phyloP scores from a whole-genome alignment of 2,888 invertebrate genomes.

The Ecliptopera silaceata region DNA sequence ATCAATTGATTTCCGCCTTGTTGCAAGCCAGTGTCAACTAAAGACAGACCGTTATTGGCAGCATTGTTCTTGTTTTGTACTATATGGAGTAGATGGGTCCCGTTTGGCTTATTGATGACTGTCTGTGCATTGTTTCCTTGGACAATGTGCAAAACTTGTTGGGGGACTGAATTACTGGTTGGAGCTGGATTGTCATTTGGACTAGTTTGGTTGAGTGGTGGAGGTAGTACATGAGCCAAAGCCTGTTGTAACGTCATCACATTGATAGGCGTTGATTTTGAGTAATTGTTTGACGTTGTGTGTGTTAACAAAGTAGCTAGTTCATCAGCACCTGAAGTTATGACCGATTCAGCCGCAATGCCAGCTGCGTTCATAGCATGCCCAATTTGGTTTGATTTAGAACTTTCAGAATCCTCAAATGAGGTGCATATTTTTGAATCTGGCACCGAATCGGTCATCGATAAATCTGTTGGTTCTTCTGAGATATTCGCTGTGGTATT shows the following conservation, averaged over 20 bases:
- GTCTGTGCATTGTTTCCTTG: conserved; percentile 74
- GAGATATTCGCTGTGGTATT: conserved; percentile 3
- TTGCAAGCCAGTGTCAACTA: conserved; percentile 72
- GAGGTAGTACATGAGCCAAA: conserved; percentile 74
- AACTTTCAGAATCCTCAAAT: conserved; percentile 7
- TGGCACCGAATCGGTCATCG: conserved; percentile 14
- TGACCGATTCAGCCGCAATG: conserved; percentile 57
- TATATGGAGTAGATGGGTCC: conserved; percentile 74
- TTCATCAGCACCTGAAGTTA: conserved; percentile 59
- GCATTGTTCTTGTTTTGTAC: conserved; percentile 67
- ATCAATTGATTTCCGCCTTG: conserved; percentile 76
- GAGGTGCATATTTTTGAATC: conserved; percentile 13
- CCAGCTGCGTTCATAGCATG: conserved; percentile 77
- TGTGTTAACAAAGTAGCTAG: conserved; percentile 79
- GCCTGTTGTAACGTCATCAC: conserved; percentile 76
- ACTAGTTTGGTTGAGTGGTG: conserved; percentile 67
- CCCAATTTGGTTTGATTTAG: conserved; percentile 70
- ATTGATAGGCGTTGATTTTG: conserved; percentile 65
- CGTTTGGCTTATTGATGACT: conserved; percentile 64
- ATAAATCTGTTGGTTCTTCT: conserved; percentile 22
- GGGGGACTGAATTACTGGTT: conserved; percentile 45
- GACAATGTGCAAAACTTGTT: conserved; percentile 75
- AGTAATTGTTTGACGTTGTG: conserved; percentile 51
- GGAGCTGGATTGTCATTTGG: conserved; percentile 55
- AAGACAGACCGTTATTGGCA: conserved; percentile 60